Evolutionary conservation across 2,888 invertebrate genomes (phyloP).

Genomic region (Trissonchulus sp.): DNA sequence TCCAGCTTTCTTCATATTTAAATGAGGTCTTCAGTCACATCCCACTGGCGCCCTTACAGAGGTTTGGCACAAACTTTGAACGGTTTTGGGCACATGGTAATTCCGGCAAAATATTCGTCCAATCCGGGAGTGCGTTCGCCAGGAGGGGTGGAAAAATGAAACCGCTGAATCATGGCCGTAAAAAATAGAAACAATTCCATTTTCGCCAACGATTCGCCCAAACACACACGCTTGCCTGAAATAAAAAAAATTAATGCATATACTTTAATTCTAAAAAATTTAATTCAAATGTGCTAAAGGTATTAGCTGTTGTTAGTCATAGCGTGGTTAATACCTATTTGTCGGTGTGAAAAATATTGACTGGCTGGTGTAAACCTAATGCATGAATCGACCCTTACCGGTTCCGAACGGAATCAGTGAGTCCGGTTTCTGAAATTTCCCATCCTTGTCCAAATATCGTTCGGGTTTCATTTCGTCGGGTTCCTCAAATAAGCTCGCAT

Average conservation of each 20-base stretch:
- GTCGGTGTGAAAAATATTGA: too few relatives aligned
- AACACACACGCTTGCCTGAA: constrained; percentile 46
- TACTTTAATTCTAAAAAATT: too few relatives aligned
- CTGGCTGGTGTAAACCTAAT: too few relatives aligned
- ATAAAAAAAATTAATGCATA: too few relatives aligned
- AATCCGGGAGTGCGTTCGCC: neutral
- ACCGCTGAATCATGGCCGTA: constrained; percentile 41
- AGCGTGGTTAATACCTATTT: too few relatives aligned
- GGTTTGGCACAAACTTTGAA: neutral
- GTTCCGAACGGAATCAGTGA: neutral
- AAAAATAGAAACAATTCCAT: constrained; percentile 49
- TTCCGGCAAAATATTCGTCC: constrained; percentile 20
- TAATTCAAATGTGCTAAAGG: too few relatives aligned
- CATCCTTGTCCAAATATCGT: constrained; percentile 23
- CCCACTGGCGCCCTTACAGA: too few relatives aligned
- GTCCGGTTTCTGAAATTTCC: constrained; percentile 1
- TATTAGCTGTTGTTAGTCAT: too few relatives aligned
- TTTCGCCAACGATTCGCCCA: constrained; percentile 47
- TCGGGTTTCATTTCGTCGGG: constrained; percentile 6
- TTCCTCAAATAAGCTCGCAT: neutral
- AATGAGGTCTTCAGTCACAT: too few relatives aligned
- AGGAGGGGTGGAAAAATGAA: neutral
- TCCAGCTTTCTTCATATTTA: too few relatives aligned
- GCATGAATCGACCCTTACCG: too few relatives aligned
- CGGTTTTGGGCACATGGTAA: constrained; percentile 21